Evolutionary conservation across 2,113 vertebrate genomes (phyloP).

Genomic region (Zingel zingel): DNA sequence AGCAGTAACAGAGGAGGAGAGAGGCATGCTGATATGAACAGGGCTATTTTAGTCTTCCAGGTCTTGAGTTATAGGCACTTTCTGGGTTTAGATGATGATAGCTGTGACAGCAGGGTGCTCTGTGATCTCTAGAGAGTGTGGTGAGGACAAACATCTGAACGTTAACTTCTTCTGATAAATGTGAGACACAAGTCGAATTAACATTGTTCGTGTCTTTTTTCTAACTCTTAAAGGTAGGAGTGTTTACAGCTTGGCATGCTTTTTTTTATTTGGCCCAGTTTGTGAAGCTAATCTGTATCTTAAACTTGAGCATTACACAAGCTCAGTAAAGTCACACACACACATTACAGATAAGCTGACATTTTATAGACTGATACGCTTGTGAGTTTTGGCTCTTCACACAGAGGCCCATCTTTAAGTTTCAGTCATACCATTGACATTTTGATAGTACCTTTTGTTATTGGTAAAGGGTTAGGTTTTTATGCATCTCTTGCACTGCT

Average conservation of each 20-base stretch:
- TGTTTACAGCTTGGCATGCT: not conserved
- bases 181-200: not conserved
- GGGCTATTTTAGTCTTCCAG: constrained; percentile 79
- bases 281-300: not conserved
- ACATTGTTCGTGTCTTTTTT: constrained; percentile 4
- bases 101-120: constrained; percentile 47
- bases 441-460: not conserved
- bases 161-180: constrained; percentile 27
- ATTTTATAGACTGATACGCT: not conserved
- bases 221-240: not conserved
- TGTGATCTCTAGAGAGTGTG: constrained; percentile 35
- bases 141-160: constrained; percentile 46
- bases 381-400: not conserved
- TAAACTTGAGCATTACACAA: not conserved
- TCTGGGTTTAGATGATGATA: constrained; percentile 69
- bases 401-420: not conserved
- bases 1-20: constrained; percentile 66
- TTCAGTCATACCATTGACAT: not conserved
- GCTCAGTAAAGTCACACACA: not conserved
- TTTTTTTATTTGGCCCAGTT: not conserved
- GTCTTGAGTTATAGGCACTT: constrained; percentile 65
- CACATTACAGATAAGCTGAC: not conserved
- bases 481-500: not conserved
- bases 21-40: constrained; percentile 75
- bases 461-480: not conserved